phyloP scores from a whole-genome alignment of 2,888 invertebrate genomes.

The Agonopterix heracliana region DNA sequence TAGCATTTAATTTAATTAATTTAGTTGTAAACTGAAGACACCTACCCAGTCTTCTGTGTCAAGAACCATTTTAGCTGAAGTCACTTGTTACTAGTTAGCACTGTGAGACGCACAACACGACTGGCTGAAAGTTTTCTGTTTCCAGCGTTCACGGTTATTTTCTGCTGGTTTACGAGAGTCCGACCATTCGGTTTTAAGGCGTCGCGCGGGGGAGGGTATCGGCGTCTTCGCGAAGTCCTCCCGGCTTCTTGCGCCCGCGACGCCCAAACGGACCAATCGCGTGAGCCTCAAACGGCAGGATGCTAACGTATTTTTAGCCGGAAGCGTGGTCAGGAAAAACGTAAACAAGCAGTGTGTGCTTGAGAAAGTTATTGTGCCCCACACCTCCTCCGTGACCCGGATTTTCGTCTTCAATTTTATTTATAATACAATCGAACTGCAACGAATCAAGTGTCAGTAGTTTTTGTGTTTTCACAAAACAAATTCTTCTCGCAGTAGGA shows the following conservation, averaged over 20 bases:
- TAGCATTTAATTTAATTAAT: too few relatives aligned
- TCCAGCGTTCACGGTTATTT: conserved; percentile 73
- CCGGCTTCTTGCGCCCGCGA: conserved; percentile 60
- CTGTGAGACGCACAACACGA: conserved; percentile 76
- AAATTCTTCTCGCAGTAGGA: too few relatives aligned
- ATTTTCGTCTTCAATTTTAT: conserved; percentile 21
- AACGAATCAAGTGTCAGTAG: too few relatives aligned
- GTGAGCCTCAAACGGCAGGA: conserved; percentile 72
- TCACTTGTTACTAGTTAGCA: conserved; percentile 64
- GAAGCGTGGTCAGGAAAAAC: conserved; percentile 71
- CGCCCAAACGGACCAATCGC: conserved; percentile 60
- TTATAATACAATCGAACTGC: too few relatives aligned
- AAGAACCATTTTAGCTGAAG: conserved; percentile 64
- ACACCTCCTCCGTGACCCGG: conserved; percentile 32
- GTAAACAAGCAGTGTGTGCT: conserved; percentile 65
- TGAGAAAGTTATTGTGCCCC: conserved; percentile 36
- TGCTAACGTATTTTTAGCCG: conserved; percentile 71
- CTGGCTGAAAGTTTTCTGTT: conserved; percentile 58
- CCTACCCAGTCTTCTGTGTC: conserved; percentile 74
- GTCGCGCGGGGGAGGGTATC: conserved; percentile 25
- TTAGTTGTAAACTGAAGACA: conserved; percentile 5
- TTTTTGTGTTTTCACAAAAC: too few relatives aligned
- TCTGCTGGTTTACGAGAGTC: conserved; percentile 61
- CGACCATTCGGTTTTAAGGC: conserved; percentile 58
- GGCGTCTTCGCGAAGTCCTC: conserved; percentile 38